Percentiles rank a stretch among this genome's conserved stretches.
phyloP scores from a whole-genome alignment of 2,113 vertebrate species.

The Grammomys surdaster region DNA sequence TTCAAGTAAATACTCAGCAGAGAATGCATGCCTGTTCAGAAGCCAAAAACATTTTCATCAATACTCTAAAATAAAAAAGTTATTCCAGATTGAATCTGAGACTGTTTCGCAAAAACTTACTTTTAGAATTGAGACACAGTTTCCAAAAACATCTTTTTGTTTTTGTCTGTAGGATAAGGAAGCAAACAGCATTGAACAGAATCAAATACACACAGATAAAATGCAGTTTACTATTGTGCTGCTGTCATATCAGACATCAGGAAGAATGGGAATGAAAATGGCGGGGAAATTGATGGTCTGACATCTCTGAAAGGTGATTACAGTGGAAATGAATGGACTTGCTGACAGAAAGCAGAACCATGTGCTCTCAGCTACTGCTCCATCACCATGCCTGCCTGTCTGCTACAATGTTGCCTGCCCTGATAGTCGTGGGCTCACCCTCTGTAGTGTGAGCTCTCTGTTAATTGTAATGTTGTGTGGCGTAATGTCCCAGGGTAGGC shows the following conservation, averaged over 20 bases:
- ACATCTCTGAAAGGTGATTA: neutral
- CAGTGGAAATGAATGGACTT: neutral
- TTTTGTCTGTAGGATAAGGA: neutral
- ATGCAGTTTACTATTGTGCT: neutral
- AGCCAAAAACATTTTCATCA: slow-evolving; percentile 50
- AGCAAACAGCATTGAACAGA: neutral
- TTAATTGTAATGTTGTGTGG: no score
- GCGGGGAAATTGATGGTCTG: neutral
- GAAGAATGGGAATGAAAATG: neutral
- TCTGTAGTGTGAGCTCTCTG: neutral
- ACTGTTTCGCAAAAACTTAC: slow-evolving; percentile 1
- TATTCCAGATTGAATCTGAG: slow-evolving; percentile 44
- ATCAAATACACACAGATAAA: neutral
- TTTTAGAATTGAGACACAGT: neutral
- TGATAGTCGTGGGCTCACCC: neutral
- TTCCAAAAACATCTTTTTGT: neutral
- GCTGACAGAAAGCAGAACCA: neutral
- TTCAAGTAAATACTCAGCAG: neutral
- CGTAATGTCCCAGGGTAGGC: no score
- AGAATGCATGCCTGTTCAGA: slow-evolving; percentile 8
- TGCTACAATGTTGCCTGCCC: neutral
- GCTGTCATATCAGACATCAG: neutral
- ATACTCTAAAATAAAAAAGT: slow-evolving; percentile 47
- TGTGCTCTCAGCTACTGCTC: neutral
- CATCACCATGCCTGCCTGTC: neutral